Percentiles rank a stretch among this genome's conserved stretches.
Conservation (phyloP, 30 jellyfish, hydroid and myxozoan species). For the Rhopilema esculentum region DNA sequence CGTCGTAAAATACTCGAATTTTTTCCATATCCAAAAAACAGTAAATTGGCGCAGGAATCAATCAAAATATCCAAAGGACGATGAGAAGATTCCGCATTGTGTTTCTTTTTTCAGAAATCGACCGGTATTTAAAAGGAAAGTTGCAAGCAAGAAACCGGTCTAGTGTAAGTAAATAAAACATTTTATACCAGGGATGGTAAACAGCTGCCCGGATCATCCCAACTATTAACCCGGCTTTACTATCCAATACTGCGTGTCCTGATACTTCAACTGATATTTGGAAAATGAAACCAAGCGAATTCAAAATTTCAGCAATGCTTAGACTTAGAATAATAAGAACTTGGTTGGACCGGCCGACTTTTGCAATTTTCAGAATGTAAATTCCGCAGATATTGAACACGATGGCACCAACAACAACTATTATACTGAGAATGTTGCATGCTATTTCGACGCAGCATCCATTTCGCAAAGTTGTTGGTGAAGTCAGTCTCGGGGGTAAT, state of each 20-base stretch:
- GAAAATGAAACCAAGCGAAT: conserved; percentile 21
- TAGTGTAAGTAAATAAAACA: conserved; percentile 13
- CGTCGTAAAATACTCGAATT: conserved; percentile 28
- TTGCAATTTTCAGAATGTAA: not conserved
- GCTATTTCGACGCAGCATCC: conserved; percentile 21
- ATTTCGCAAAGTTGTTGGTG: too few relatives aligned
- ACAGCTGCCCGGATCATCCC: conserved; percentile 40
- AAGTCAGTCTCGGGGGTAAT: too few relatives aligned
- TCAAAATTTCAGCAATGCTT: conserved; percentile 28
- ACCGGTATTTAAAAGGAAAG: conserved; percentile 39
- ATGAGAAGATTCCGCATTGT: conserved; percentile 29
- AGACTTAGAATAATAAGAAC: conserved; percentile 6
- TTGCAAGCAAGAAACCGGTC: conserved; percentile 51
- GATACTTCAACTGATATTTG: conserved; percentile 12
- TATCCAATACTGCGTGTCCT: conserved; percentile 2
- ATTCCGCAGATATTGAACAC: conserved; percentile 26
- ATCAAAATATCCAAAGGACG: conserved; percentile 2
- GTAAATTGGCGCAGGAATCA: conserved; percentile 30
- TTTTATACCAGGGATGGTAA: conserved; percentile 49
- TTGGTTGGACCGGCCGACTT: conserved; percentile 12
- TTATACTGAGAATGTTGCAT: conserved; percentile 17
- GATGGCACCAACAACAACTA: conserved; percentile 8
- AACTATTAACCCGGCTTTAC: conserved; percentile 7
- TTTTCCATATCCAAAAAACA: conserved; percentile 45
- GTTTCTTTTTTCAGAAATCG: conserved; percentile 5